Base-by-base conservation (phyloP, 92 coral and sea anemone genomes). In the Paramuricea clavata region DNA sequence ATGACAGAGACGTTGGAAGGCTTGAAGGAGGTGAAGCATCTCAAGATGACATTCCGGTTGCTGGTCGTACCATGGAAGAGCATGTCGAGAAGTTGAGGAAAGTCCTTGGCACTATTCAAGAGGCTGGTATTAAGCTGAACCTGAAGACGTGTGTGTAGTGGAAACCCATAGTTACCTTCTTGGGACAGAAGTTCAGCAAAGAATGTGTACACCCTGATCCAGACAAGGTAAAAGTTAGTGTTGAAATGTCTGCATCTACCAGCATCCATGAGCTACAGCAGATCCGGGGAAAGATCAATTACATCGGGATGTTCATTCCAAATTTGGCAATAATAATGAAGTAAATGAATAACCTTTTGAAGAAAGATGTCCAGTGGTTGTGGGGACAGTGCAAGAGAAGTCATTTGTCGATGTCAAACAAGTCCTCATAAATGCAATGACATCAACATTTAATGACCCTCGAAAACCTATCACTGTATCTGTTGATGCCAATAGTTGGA, bases 401-500 rank as follows among this genome's bases (percentile, higher is more conserved):
- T 15, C 70, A 28, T 62, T 62, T 62, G 70, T 10, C 34, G 17
- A 62, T 8, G 64, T 3, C 6, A 56, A 56, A 56, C 25, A 56
- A 56, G 21, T n/a, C 64, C 64, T 60, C 32, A 3, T 60, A 11
- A 60, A 8, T 25, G 27, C 65, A 57, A 57, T 23, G 65, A 57
- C 65, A 19, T 57, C 17, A 57, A n/a, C 65, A 57, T 57, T 57
- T 25, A 6, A 57, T 57, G 65, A 57, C 13, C 65, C 65, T 57
- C 30, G 30, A 4, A 57, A 57, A 25, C 65, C 65, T 19, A 57
- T 57, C 65, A 57, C 65, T 57, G 85, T 89, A 22, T 42, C 72
- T 32, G 89, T 89, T n/a, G 89, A 88, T 54, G 92, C 87, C 25
- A 87, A 87, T 50, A 83, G 89, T 69, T 88, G 91, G 91, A 42